Base-by-base conservation (phyloP, 2,113 vertebrate genomes). In the Morone chrysops region DNA sequence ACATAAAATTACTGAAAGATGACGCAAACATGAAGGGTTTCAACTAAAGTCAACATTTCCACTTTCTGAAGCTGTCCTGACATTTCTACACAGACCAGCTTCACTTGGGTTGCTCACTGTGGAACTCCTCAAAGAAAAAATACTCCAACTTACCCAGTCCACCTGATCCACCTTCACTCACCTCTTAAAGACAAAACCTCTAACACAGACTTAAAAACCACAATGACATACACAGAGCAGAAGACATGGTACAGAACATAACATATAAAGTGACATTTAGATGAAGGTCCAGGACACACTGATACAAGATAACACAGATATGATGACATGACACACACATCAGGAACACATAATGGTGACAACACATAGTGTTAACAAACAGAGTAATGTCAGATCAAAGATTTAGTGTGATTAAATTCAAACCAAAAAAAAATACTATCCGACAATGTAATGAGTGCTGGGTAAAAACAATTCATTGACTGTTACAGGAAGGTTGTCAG, bases 221-320 rank as follows among this genome's bases (percentile, higher is more conserved):
- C 6, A 1, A 53, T 6, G 11, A 65, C 71, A 50, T 0, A 62
- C 51, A 77, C 45, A 68, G 53, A 77, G 16, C 17, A 56, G 16
- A 41, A 5, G 2, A 51, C 63, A 38, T 17, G 5, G 11, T 0
- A 47, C 16, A 70, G 8, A 7, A 78, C n/a, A 68, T 3, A 18
- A 38, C 40, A 83, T 6, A 40, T 47, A 25, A 22, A 65, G 11
- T 10, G 20, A 80, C 59, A 60, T 18, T 9, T 62, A 54, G 38
- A 36, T 17, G 13, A 62, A 16, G 53, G 16, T 38, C 25, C 10
- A 51, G 18, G 40, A 72, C 51, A 45, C 13, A 74, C 10, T 0
- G 1, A 63, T 43, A n/a, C 61, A 81, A 47, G 70, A 72, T 17
- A 60, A 87, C 36, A 75, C 60, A 69, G 4, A 38, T 18, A 9